Conservation (phyloP, 2,888 invertebrate species). For the Leucophora obtusa region DNA sequence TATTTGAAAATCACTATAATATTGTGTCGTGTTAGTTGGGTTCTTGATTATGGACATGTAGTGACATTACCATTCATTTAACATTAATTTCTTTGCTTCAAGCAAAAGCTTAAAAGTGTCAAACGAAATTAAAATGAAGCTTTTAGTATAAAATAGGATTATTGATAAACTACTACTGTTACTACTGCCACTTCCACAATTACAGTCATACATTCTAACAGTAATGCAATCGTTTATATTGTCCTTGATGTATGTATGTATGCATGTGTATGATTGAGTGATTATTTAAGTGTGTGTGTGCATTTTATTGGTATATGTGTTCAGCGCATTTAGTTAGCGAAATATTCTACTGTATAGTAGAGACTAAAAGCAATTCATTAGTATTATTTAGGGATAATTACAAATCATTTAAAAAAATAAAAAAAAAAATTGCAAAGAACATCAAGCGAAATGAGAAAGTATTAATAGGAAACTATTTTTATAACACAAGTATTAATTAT, state of each 20-base stretch:
- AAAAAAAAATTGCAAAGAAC: background rate
- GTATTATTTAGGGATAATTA: conserved; percentile 57
- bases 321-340: conserved; percentile 19
- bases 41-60: conserved; percentile 33
- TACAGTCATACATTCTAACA: background rate
- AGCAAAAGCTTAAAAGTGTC: conserved; percentile 63
- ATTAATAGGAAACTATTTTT: too few relatives aligned
- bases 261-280: background rate
- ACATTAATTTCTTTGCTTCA: conserved; percentile 65
- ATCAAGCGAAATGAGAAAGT: too few relatives aligned
- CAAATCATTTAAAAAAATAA: conserved; percentile 48
- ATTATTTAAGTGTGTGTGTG: background rate
- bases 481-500: too few relatives aligned
- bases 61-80: conserved; percentile 64
- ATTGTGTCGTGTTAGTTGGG: background rate
- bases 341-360: conserved; percentile 39
- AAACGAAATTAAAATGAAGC: conserved; percentile 61
- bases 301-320: conserved; percentile 1
- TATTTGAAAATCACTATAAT: conserved; percentile 7
- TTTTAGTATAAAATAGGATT: conserved; percentile 61
- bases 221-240: conserved; percentile 26
- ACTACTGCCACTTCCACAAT: background rate
- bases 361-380: conserved; percentile 56
- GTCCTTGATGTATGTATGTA: background rate
- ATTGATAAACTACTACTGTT: conserved; percentile 53